Conservation (phyloP, 2,797 vertebrate species). For the Cossypha dichroa region DNA sequence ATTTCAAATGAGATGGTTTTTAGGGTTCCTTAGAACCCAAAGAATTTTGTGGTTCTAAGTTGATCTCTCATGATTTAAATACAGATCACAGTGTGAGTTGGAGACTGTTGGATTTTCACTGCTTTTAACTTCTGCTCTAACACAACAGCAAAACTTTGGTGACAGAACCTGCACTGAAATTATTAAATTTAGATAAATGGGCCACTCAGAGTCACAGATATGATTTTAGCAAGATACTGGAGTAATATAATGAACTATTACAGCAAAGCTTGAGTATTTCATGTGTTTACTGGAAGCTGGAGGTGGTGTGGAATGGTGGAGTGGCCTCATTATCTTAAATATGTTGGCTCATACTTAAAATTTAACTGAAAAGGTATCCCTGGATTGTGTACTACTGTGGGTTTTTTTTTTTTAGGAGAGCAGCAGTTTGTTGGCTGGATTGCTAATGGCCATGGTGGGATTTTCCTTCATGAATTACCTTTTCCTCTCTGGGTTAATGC, state of each 20-base stretch:
- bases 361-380: background rate
- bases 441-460: background rate
- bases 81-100: background rate
- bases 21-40: background rate
- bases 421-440: background rate
- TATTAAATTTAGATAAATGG: background rate
- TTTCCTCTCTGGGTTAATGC: background rate
- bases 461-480: background rate
- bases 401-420: background rate
- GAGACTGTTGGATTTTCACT: background rate
- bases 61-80: background rate
- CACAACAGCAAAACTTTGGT: background rate
- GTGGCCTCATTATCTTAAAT: background rate
- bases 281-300: background rate
- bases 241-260: background rate
- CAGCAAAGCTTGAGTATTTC: background rate
- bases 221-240: background rate
- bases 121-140: conserved; percentile 33
- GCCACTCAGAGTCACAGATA: background rate
- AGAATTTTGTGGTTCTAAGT: background rate
- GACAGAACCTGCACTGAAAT: background rate
- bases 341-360: background rate
- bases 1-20: rapidly evolving
- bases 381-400: background rate
- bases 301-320: background rate